phyloP scores from a whole-genome alignment of 2,888 invertebrate species.

The Coelinius sp. region DNA sequence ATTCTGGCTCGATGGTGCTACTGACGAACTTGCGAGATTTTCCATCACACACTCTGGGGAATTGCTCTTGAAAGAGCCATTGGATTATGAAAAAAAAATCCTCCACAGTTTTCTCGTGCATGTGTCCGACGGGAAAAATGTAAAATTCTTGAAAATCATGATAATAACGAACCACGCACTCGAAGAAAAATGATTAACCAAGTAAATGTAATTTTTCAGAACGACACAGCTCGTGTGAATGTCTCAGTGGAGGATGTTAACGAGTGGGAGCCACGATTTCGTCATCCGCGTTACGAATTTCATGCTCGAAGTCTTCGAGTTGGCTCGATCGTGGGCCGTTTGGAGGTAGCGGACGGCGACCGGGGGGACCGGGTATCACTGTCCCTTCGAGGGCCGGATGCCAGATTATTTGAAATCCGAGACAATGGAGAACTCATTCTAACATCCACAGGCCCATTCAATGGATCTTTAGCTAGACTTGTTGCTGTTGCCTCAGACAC shows the following conservation, averaged over 20 bases:
- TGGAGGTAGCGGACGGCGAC: constrained; percentile 92
- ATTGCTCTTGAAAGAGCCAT: constrained; percentile 79
- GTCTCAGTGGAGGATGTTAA: constrained; percentile 89
- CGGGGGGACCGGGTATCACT: constrained; percentile 81
- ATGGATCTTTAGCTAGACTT: constrained; percentile 77
- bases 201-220: constrained; percentile 72
- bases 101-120: constrained; percentile 84
- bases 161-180: background rate
- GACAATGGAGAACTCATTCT: constrained; percentile 77
- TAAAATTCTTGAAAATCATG: background rate
- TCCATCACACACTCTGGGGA: constrained; percentile 86
- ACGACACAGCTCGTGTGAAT: constrained; percentile 87
- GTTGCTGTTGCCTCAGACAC: constrained; percentile 88
- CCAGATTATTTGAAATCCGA: constrained; percentile 78
- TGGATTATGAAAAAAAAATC: constrained; percentile 84
- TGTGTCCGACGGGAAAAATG: constrained; percentile 84
- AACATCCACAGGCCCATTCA: constrained; percentile 65
- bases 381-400: constrained; percentile 80
- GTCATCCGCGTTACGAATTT: constrained; percentile 90
- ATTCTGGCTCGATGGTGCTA: constrained; percentile 82
- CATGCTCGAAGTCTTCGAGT: constrained; percentile 62
- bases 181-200: background rate
- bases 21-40: constrained; percentile 82
- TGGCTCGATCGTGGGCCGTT: constrained; percentile 70
- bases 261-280: constrained; percentile 94